Percentiles rank a stretch among this genome's conserved stretches.
phyloP scores from a whole-genome alignment of 2,113 vertebrate species.

The Podocnemis expansa region DNA sequence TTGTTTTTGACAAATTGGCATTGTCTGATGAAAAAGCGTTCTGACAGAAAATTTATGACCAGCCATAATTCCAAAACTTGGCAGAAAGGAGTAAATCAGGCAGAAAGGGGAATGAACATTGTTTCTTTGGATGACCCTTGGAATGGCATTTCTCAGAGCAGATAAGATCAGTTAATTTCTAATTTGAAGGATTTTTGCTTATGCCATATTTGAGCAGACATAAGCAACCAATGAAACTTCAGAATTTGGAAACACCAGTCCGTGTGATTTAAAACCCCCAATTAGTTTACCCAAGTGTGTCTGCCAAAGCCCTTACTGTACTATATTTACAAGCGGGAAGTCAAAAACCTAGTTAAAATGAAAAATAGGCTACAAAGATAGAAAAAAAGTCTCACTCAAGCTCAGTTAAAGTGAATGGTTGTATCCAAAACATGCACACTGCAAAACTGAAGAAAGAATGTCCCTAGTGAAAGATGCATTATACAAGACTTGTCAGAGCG shows the following conservation, averaged over 20 bases:
- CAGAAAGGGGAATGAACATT: background rate
- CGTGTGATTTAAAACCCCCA: background rate
- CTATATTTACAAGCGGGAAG: background rate
- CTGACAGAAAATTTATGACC: background rate
- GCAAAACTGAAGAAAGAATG: background rate
- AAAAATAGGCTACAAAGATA: background rate
- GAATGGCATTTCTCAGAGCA: background rate
- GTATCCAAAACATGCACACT: background rate
- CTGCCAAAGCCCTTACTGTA: background rate
- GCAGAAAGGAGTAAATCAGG: background rate
- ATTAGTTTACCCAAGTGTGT: background rate
- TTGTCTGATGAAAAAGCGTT: background rate
- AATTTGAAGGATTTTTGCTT: background rate
- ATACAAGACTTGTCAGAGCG: background rate
- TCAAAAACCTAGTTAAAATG: background rate
- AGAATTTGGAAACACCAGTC: background rate
- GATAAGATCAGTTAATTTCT: background rate
- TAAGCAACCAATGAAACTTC: background rate
- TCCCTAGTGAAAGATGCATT: background rate
- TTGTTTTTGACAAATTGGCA: background rate
- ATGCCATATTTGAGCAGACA: background rate
- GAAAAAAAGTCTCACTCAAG: background rate
- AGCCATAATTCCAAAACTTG: background rate
- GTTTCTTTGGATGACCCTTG: background rate
- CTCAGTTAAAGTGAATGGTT: background rate